Evolutionary conservation across 2,888 invertebrate species (phyloP), one percentile per base, ranked within the genome.

Genomic region (Andrena flavipes): DNA sequence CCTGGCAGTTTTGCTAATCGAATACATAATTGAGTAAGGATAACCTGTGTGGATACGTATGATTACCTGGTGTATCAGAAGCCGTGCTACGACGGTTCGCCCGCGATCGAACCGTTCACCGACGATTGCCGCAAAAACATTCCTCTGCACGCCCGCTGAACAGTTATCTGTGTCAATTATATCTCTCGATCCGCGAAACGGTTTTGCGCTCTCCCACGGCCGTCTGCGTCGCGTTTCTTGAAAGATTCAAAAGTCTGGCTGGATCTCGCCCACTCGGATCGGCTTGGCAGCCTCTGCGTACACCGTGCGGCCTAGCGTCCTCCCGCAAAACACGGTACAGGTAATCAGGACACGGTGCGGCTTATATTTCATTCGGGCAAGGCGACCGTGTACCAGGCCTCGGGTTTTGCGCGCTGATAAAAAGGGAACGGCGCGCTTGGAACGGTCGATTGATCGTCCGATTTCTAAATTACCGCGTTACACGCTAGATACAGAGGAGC

Each of bases 381-480:
- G 33, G 42, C 30, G 62, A 65, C 42, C 23, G 35, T 54, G 63
- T 8, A 16, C 67, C 13, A 13, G 10, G 23, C 10, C n/a, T 56
- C 49, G n/a, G 64, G 16, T 65, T 71, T 63, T 16, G 64, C n/a
- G 4, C 2, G 2, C 0, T 2, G 49, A 64, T 49, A 51, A 42
- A 65, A 70, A 70, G 8, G 29, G 35, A 42, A 30, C 59, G 23
- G 30, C 1, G 7, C 13, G 5, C 29, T 6, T n/a, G 79, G 26
- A 16, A 51, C 51, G 71, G 59, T 48, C 64, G 60, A 26, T 54
- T 10, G 16, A 48, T 48, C 51, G 48, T 54, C 33, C 4, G 67
- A 75, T 82, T 82, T 82, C 82, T 76, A 76, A 82, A 83, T 82
- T 76, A 82, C 72, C 72, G 51, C 65, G 71, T 82, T 82, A 62